Evolutionary conservation across 2,888 invertebrate species (phyloP), one percentile per base, ranked within the genome.

Genomic region (Falcaria lacertinaria): DNA sequence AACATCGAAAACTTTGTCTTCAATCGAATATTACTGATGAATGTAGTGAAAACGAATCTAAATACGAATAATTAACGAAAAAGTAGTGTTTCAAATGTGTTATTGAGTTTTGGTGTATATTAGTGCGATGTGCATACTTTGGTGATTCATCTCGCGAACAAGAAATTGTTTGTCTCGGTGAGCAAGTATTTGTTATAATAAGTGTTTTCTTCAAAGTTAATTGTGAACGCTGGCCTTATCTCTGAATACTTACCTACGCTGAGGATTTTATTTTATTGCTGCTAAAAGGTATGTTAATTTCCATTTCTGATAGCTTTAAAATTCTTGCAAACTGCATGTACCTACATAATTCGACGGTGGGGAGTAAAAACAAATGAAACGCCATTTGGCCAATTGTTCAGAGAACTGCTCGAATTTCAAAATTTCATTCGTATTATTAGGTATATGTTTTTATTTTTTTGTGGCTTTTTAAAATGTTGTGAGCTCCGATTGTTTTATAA

Each of bases 91-190:
- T 38, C 41, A 48, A 65, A 75, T 77, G 72, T 54, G 67, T 71
- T 63, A 63, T 44, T 56, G 73, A 68, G 67, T n/a, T n/a, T n/a
- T n/a, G 47, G 66, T 64, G 61, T 73, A 67, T 65, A 48, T 46
- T 62, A 69, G 80, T 76, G 73, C 60, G 63, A 60, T 60, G 83
- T 85, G 84, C 81, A 83, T 86, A 84, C 81, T 79, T 77, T 52
- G 77, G 86, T 87, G 87, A 87, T 86, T 87, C 87, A 87, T 87
- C 86, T 86, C 67, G 65, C 63, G 74, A 73, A 78, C 80, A 79
- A 86, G 83, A 80, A 82, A 79, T 80, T 77, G 78, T 80, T 77
- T 68, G 74, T 82, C 76, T 73, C 67, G 65, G 64, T 60, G 50
- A 71, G 72, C 61, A 63, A 69, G 74, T 64, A 67, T 68, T 69